Conservation (phyloP, 2,888 invertebrate species). For the Eudemis profundana region DNA sequence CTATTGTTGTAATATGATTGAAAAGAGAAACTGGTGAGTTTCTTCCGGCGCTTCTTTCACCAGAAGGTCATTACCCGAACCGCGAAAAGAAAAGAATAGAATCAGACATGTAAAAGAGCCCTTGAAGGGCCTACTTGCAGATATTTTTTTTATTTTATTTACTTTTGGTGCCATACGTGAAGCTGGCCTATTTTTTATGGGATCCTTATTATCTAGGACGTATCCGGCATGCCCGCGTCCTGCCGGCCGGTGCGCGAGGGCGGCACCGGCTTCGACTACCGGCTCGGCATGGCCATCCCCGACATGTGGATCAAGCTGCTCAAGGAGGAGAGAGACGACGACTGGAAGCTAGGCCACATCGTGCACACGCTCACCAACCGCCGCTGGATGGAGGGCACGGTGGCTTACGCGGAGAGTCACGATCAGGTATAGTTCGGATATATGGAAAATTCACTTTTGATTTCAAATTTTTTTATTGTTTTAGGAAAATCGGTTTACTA, state of each 20-base stretch:
- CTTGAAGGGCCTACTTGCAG: conserved; percentile 66
- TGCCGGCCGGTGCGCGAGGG: conserved; percentile 97
- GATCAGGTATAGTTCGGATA: conserved; percentile 89
- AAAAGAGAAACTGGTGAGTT: too few species aligned
- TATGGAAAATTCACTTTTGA: too few species aligned
- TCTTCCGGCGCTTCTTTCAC: too few species aligned
- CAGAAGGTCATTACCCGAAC: too few species aligned
- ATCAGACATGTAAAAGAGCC: too few species aligned
- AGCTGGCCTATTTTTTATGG: too few species aligned
- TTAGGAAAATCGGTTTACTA: too few species aligned
- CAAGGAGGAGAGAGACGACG: conserved; percentile 93
- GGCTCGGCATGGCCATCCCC: conserved; percentile 99
- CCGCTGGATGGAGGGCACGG: conserved; percentile 97
- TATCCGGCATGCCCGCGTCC: conserved; percentile 99
- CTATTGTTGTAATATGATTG: too few species aligned
- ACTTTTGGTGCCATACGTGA: too few species aligned
- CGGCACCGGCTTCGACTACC: conserved; percentile 98
- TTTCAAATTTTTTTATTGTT: too few species aligned
- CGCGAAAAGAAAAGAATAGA: too few species aligned
- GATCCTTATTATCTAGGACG: conserved; percentile 87
- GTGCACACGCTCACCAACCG: conserved; percentile 97
- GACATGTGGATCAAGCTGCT: conserved; percentile 99
- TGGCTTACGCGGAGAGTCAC: conserved; percentile 99
- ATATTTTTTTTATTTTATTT: conserved; percentile 11
- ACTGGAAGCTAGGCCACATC: conserved; percentile 97